These are phyloP conservation scores for Doris montereyensis DNA, from an alignment of 2,888 invertebrate species.

Conservation along the genomic window DNA sequence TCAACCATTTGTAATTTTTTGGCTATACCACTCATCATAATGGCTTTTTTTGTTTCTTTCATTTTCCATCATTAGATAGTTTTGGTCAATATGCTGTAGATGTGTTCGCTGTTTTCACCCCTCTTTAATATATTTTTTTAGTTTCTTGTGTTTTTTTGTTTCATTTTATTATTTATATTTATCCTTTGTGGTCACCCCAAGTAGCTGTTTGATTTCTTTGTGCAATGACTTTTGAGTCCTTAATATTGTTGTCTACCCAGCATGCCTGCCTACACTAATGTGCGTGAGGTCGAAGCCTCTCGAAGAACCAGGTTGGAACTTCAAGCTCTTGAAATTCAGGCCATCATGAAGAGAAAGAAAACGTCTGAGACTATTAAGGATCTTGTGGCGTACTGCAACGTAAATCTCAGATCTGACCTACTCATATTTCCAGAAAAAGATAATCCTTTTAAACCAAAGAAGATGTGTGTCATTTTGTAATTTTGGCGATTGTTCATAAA, in stretches of 20 bases:
- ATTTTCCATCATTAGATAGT: too few species aligned
- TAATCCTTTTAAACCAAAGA: conserved; percentile 70
- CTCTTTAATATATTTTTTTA: too few species aligned
- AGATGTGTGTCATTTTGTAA: conserved; percentile 63
- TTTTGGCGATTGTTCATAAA: too few species aligned
- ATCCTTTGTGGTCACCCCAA: too few species aligned
- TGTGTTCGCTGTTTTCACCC: too few species aligned
- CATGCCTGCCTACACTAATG: conserved; percentile 43
- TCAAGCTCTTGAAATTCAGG: conserved; percentile 58
- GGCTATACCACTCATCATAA: too few species aligned
- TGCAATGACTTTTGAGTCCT: too few species aligned
- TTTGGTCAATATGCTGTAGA: too few species aligned
- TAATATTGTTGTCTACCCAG: too few species aligned
- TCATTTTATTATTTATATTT: background rate
- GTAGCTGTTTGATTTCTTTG: too few species aligned
- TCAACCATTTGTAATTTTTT: too few species aligned
- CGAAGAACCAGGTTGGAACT: conserved; percentile 59
- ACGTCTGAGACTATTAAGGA: conserved; percentile 60
- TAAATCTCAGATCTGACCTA: conserved; percentile 56
- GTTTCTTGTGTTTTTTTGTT: background rate
- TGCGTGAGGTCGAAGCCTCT: conserved; percentile 53
- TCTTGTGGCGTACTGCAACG: conserved; percentile 59
- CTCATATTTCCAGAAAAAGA: conserved; percentile 67
- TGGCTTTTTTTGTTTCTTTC: too few species aligned
- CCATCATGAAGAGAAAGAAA: conserved; percentile 54